phyloP scores from a whole-genome alignment of 2,113 vertebrate genomes.

The Apteryx owenii region DNA sequence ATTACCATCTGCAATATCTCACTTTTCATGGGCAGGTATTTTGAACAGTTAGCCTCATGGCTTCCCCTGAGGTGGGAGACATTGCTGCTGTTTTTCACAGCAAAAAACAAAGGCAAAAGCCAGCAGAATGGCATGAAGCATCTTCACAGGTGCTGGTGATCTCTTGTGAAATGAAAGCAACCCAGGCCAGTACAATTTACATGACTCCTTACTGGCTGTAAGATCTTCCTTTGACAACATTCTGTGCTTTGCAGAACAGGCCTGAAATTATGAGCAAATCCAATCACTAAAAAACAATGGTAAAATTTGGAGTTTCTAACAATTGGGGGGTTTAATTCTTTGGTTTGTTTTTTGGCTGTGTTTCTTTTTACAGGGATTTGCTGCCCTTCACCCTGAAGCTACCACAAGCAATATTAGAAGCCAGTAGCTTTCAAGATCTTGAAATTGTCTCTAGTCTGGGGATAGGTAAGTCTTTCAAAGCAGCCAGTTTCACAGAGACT shows the following conservation, averaged over 20 bases:
- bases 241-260: background rate
- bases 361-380: slow-evolving; percentile 85
- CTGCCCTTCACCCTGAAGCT: slow-evolving; percentile 86
- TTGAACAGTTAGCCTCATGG: background rate
- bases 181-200: background rate
- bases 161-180: background rate
- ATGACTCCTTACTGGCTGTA: background rate
- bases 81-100: background rate
- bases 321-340: background rate
- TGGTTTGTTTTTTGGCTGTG: background rate
- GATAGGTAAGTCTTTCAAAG: slow-evolving; percentile 82
- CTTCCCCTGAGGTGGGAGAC: background rate
- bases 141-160: background rate
- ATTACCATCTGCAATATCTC: background rate
- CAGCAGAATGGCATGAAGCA: background rate
- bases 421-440: slow-evolving; percentile 85
- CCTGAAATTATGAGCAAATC: background rate
- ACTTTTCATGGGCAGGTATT: background rate
- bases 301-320: background rate
- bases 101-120: background rate
- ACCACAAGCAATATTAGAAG: slow-evolving; percentile 87
- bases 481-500: background rate
- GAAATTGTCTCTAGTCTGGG: slow-evolving; percentile 88
- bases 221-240: background rate
- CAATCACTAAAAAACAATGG: background rate